Evolutionary conservation across 1,140 invertebrate species (phyloP), one percentile per base, ranked within the genome.

Genomic region (Calephelis virginiensis): DNA sequence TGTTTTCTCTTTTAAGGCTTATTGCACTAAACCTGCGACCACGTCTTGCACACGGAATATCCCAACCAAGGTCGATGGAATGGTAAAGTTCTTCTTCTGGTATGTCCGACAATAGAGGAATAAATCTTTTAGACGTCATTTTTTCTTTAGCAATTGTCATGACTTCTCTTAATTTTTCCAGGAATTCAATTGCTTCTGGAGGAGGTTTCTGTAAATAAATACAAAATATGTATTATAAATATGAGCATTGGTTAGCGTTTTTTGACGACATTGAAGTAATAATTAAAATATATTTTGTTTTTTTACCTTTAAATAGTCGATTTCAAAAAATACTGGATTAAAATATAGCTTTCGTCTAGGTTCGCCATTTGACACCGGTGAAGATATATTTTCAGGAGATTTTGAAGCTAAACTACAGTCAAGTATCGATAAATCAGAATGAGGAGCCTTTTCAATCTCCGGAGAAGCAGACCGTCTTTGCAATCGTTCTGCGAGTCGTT

Each of bases 251-350:
- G 7, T 43, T 43, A 28, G 28, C 5, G 28, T 28, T 28, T 28
- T 4, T 28, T 28, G 28, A 28, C 5, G 28, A 28, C 1, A 28
- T 28, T 43, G 1, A 43, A 43, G 1, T 43, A 0, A 43, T 43
- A 8, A 6, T 43, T 43, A 8, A 43, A 43, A 4, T 28, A 28
- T 4, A 43, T 9, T 5, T 43, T 43, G 6, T 43, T 43, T 43
- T 43, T 5, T 43, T 43, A 97, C 96, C 92, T 95, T 91, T 60
- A 97, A 85, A 56, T 96, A 83, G 83, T 97, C 96, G 6, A 94
- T 94, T 78, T 97, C 96, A 79, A 97, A 97, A 80, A 97, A 97
- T 2, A 96, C 95, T 1, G 96, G 96, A 90, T 97, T 97, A 74
- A 97, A 97, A 81, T 97, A 97, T 0, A 97, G 91, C 78, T 97